These are phyloP conservation scores for Picathartes gymnocephalus DNA, from an alignment of 2,113 vertebrate species.

Conservation along the genomic window DNA sequence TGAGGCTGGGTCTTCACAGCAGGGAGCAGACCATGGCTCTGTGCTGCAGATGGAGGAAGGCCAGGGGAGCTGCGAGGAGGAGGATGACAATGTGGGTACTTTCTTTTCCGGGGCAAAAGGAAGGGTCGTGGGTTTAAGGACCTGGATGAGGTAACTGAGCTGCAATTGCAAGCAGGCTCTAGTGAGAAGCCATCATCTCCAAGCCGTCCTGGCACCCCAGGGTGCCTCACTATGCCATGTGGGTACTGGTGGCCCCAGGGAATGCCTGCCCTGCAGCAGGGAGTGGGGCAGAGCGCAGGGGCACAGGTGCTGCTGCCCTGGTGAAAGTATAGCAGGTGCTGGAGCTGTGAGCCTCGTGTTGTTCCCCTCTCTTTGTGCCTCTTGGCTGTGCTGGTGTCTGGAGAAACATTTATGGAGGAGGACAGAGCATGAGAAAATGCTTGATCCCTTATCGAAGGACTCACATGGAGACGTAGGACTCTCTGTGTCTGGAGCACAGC, in stretches of 20 bases:
- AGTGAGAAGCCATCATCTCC: background rate
- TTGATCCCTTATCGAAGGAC: background rate
- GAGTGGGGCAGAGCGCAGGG: accelerated
- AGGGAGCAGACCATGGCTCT: background rate
- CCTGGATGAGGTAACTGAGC: background rate
- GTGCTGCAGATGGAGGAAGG: background rate
- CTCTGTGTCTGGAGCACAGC: background rate
- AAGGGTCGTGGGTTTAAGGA: background rate
- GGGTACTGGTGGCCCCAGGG: background rate
- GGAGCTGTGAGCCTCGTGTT: background rate
- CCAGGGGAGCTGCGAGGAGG: background rate
- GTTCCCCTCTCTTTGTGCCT: background rate
- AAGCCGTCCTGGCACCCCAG: background rate
- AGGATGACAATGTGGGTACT: accelerated
- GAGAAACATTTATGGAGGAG: background rate
- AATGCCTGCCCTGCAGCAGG: background rate
- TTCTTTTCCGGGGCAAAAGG: background rate
- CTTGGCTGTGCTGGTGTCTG: background rate
- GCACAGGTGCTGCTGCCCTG: background rate
- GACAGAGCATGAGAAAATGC: background rate
- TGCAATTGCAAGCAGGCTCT: background rate
- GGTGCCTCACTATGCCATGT: accelerated
- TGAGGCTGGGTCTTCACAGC: background rate
- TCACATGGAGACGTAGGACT: background rate
- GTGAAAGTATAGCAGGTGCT: background rate